Percentiles rank a stretch among this genome's conserved stretches.
These are phyloP conservation scores for Hipparchia sbordonii DNA, from an alignment of 2,888 invertebrate species.

Conservation along the genomic window DNA sequence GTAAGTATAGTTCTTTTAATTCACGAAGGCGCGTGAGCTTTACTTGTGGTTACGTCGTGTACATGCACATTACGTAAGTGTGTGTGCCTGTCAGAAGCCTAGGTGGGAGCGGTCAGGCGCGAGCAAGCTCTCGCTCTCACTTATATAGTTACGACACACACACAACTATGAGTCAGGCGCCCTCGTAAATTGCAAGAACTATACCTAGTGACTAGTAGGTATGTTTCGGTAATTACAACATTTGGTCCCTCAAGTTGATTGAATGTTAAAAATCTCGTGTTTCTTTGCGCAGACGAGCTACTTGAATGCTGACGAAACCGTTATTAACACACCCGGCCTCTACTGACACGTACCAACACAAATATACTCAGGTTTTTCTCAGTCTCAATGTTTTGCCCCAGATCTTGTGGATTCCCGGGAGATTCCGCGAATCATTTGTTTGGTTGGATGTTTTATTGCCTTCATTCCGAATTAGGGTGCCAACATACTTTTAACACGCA, in stretches of 20 bases:
- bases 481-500: background rate
- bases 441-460: constrained; percentile 30
- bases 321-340: constrained; percentile 62
- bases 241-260: constrained; percentile 1
- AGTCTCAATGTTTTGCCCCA: constrained; percentile 43
- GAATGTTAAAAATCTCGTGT: constrained; percentile 49
- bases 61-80: no score
- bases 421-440: constrained; percentile 41
- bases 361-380: constrained; percentile 57
- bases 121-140: no score
- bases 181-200: no score
- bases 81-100: no score
- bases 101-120: no score
- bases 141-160: no score
- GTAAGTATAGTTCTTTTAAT: no score
- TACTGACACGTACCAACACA: constrained; percentile 54
- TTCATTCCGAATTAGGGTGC: constrained; percentile 22
- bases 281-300: constrained; percentile 75
- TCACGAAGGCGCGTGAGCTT: no score
- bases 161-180: no score
- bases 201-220: no score
- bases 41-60: no score
- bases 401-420: constrained; percentile 39
- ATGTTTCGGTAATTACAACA: background rate
- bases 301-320: constrained; percentile 71